Conservation (phyloP, 1,140 invertebrate species). For the Euwallacea similis region DNA sequence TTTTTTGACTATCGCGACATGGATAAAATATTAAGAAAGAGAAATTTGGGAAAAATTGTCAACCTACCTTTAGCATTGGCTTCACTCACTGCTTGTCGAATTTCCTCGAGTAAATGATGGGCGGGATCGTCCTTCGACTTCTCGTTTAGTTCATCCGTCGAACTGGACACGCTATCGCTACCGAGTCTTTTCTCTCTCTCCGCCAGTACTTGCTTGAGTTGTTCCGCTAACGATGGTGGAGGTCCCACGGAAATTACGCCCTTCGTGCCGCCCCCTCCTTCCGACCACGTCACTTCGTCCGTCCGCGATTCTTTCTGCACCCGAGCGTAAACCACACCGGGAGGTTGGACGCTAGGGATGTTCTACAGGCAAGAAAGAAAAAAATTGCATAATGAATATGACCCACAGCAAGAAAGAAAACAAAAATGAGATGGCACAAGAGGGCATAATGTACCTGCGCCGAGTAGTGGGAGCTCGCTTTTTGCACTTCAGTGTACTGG, state of each 20-base stretch:
- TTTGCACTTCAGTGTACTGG: constrained; percentile 47
- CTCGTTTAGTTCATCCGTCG: constrained; percentile 66
- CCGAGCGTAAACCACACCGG: constrained; percentile 50
- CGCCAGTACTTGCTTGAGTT: constrained; percentile 69
- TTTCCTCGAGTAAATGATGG: constrained; percentile 79
- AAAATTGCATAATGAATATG: background rate
- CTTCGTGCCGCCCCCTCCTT: constrained; percentile 30
- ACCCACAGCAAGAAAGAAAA: background rate
- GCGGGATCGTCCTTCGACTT: constrained; percentile 62
- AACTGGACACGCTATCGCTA: constrained; percentile 64
- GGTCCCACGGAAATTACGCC: constrained; percentile 57
- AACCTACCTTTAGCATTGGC: constrained; percentile 74
- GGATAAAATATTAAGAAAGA: constrained; percentile 6
- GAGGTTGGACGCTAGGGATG: constrained; percentile 28
- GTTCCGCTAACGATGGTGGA: constrained; percentile 75
- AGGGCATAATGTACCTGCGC: constrained; percentile 24
- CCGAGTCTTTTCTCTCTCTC: constrained; percentile 54
- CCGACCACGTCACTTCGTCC: constrained; percentile 46
- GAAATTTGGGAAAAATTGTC: background rate
- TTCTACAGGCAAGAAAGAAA: constrained; percentile 13
- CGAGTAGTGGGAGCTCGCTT: constrained; percentile 35
- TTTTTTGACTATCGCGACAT: constrained; percentile 60
- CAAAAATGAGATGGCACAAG: background rate
- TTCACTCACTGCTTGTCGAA: constrained; percentile 79
- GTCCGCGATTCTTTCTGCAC: constrained; percentile 51